Evolutionary conservation across 2,797 vertebrate species (phyloP), one percentile per base, ranked within the genome.

Genomic region (Paramormyrops hopkinsi): DNA sequence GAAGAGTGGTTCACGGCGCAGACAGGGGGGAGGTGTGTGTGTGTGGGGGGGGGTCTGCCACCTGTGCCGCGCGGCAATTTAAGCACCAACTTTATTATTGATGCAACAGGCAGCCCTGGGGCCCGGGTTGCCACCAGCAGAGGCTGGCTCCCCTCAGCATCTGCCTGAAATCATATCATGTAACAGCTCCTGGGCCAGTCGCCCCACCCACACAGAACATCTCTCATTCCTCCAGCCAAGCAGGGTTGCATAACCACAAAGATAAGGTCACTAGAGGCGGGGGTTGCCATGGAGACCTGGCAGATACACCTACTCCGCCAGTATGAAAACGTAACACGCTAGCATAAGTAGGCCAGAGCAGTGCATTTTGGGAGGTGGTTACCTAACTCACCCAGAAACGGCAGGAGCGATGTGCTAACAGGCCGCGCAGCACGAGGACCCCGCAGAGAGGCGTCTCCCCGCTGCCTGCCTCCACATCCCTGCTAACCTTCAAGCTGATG

Each of bases 231-330:
- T 90, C 88, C 3, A 93, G 92, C 93, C 94, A 94, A 95, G 90
- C 92, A 50, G 90, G 88, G 91, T 95, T 96, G 93, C 93, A 91
- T 93, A 96, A 96, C 89, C 93, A 94, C 93, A 93, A 92, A 91
- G 95, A 96, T 92, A 95, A 93, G 96, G 95, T 96, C 96, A 97
- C 91, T 95, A 94, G 92, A 95, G 92, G 92, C 93, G 95, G 93
- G 69, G 91, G 92, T 95, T 93, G 93, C 95, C 93, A 93, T 95
- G 95, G 95, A 94, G 95, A 94, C 95, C 93, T 95, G 93, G 94
- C 95, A 95, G 91, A 90, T 89, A 88, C 93, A 94, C 93, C 94
- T 94, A 94, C 91, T 91, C 92, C 94, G 94, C 92, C 91, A 93
- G 92, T 94, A 93, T 93, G 94, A 93, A 93, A 91, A 90, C 91